A percentile compares a stretch with the other conserved stretches of the same genome.
Evolutionary conservation across 2,113 vertebrate genomes (phyloP).

Genomic region (Thalassarche chlororhynchos): DNA sequence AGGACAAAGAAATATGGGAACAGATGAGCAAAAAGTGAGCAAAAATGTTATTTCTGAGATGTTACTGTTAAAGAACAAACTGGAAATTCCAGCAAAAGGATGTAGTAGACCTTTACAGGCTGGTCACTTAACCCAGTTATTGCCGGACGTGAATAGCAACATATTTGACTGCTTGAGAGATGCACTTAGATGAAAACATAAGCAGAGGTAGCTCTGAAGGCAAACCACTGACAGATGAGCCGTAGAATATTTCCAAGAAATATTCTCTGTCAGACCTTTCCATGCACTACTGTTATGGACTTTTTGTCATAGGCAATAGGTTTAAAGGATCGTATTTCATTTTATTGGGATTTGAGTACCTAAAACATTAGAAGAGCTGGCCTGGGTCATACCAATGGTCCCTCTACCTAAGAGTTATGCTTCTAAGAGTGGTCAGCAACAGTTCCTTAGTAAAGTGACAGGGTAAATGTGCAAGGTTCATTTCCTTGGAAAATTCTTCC

Average conservation of each 20-base stretch:
- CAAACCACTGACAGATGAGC: background rate
- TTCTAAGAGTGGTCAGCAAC: background rate
- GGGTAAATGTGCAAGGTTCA: background rate
- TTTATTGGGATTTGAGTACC: background rate
- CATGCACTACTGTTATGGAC: background rate
- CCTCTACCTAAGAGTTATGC: background rate
- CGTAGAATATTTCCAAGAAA: background rate
- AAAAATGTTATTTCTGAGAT: background rate
- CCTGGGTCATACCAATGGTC: background rate
- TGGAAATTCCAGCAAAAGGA: background rate
- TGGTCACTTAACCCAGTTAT: background rate
- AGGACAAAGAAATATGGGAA: background rate
- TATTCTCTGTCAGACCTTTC: background rate
- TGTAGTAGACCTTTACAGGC: background rate
- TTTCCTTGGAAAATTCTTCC: background rate
- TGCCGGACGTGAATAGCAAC: background rate
- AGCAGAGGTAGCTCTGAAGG: background rate
- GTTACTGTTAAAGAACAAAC: background rate
- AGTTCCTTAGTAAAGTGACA: background rate
- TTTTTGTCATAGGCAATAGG: background rate
- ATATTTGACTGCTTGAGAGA: background rate
- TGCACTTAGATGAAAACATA: background rate
- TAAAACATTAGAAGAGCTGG: background rate
- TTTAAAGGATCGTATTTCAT: background rate
- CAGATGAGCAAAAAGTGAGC: background rate